Percentiles rank a stretch among this genome's conserved stretches.
Evolutionary conservation across 2,797 vertebrate species (phyloP).

Genomic region (Alosa sapidissima): DNA sequence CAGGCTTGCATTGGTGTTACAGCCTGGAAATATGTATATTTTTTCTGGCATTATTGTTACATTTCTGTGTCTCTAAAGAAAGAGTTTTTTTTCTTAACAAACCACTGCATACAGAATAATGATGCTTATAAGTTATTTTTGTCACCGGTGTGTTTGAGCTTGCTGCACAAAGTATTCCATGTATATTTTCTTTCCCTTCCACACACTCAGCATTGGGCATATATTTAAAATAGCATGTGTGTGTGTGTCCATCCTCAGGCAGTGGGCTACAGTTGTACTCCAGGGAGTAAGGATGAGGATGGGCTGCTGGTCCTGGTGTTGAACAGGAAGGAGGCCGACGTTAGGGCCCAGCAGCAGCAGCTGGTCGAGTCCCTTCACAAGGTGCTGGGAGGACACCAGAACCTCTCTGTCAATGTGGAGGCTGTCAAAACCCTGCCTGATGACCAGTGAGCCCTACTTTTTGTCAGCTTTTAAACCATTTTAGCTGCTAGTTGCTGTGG

Average conservation of each 20-base stretch:
- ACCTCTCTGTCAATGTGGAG: slow-evolving; percentile 89
- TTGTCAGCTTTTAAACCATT: too few relatives aligned
- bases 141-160: too few relatives aligned
- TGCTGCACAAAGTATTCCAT: too few relatives aligned
- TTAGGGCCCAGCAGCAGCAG: slow-evolving; percentile 90
- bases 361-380: slow-evolving; percentile 94
- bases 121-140: too few relatives aligned
- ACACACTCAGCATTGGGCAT: too few relatives aligned
- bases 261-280: slow-evolving; percentile 92
- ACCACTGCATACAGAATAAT: background rate
- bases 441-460: slow-evolving; percentile 84
- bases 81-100: background rate
- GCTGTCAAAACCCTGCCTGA: slow-evolving; percentile 89
- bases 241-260: slow-evolving; percentile 71
- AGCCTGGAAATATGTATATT: background rate
- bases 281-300: slow-evolving; percentile 93
- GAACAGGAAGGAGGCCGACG: slow-evolving; percentile 89
- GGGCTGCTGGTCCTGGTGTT: slow-evolving; percentile 89
- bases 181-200: too few relatives aligned
- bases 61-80: background rate
- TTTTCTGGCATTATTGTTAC: background rate
- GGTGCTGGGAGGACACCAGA: slow-evolving; percentile 88
- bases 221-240: background rate
- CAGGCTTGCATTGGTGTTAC: background rate
- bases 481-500: too few relatives aligned